Evolutionary conservation across 2,797 vertebrate genomes (phyloP).

Genomic region (Sparidentex hasta): DNA sequence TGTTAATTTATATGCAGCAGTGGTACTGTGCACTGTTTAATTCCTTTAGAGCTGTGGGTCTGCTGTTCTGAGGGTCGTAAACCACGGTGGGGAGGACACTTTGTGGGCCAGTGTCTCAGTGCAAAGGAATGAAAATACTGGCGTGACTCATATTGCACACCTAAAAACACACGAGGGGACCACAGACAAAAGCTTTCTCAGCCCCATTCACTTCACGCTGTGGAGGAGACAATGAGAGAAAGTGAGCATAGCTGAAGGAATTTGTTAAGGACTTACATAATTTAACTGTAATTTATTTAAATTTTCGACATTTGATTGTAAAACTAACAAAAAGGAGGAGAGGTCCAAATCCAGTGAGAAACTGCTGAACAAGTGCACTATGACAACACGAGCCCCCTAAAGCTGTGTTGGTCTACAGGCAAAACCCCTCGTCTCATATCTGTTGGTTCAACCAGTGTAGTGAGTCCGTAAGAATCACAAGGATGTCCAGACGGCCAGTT

Average conservation of each 20-base stretch:
- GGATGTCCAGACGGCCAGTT: neutral
- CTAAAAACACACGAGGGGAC: slow-evolving; percentile 56
- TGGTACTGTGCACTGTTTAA: neutral
- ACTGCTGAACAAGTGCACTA: neutral
- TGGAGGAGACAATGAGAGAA: slow-evolving; percentile 30
- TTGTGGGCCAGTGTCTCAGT: slow-evolving; percentile 58
- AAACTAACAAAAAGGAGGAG: neutral
- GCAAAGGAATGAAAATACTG: slow-evolving; percentile 76
- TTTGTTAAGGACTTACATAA: neutral
- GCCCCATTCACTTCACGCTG: slow-evolving; percentile 25
- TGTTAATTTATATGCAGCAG: slow-evolving; percentile 13
- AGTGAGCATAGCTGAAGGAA: slow-evolving; percentile 23
- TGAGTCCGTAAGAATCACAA: neutral
- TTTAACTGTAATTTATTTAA: neutral
- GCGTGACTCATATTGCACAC: slow-evolving; percentile 62
- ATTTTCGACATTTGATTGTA: neutral
- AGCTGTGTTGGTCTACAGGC: neutral
- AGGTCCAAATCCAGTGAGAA: neutral
- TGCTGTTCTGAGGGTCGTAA: slow-evolving; percentile 35
- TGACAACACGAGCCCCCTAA: slow-evolving; percentile 1
- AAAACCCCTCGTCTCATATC: neutral
- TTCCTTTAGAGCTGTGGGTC: slow-evolving; percentile 15
- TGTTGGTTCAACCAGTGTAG: slow-evolving; percentile 7
- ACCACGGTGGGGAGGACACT: slow-evolving; percentile 6
- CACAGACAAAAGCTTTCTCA: slow-evolving; percentile 52